Evolutionary conservation across 2,797 vertebrate genomes (phyloP), one percentile per base, ranked within the genome.

Genomic region (Amniataba percoides): DNA sequence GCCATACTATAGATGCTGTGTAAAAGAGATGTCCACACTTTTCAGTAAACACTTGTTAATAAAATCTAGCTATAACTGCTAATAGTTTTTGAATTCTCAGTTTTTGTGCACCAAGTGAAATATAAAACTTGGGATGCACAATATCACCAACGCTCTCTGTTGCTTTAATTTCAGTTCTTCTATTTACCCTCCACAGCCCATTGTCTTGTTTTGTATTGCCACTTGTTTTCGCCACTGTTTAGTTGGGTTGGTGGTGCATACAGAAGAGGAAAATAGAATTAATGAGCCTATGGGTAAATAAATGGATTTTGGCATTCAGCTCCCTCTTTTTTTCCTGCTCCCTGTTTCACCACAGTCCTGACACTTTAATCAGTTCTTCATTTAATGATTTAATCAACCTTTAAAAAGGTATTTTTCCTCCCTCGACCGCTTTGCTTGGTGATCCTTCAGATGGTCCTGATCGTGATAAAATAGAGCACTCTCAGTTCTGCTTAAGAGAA

Each of bases 321-420:
- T 74, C 73, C 61, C 48, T 75, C 55, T 65, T 71, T 31, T 31
- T 81, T 71, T 61, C 68, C 48, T 59, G 31, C 68, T 78, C 59
- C 70, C 76, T 48, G 60, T 86, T 87, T 79, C 71, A 55, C 49
- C 27, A 13, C 63, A 57, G 51, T 9, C 7, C 64, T 78, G 85
- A 79, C 82, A 80, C 69, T 86, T 85, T 89, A 90, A 92, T 88
- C 86, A 84, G 66, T 81, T 85, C 71, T 83, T 74, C 59, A 76
- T 71, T 81, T 85, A 88, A 88, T 74, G 58, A 84, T 87, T 89
- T 78, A 85, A 88, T 91, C 81, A 87, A 76, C 71, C 78, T 81
- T 87, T 74, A 51, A 63, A 74, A 77, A 80, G 16, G 23, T 27
- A 61, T 62, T 82, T 78, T 23, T 74, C 61, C 21, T 48, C 39